Percentiles rank a stretch among this genome's conserved stretches.
Conservation (phyloP, 2,113 vertebrate genomes). For the Spizaetus ornatus region DNA sequence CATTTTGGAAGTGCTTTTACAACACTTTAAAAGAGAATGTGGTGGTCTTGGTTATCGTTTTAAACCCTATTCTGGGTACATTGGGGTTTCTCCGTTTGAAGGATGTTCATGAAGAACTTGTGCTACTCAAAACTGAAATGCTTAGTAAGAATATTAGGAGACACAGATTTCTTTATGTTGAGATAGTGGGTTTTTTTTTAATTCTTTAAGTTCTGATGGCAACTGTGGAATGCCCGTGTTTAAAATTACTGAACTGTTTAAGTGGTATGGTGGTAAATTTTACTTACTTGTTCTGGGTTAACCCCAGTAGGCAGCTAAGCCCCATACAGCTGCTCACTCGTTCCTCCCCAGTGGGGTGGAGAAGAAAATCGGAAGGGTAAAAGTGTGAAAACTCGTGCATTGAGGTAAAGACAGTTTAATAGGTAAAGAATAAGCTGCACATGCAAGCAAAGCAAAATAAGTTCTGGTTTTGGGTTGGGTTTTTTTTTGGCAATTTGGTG, state of each 20-base stretch:
- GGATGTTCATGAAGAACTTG: not conserved
- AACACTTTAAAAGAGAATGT: not conserved
- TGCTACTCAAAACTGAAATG: not conserved
- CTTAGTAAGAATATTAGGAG: not conserved
- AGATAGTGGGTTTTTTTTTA: not conserved
- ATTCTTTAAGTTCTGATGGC: not conserved
- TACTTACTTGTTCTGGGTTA: not conserved
- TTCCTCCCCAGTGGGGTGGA: not conserved
- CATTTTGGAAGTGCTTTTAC: not conserved
- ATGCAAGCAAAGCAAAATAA: not conserved
- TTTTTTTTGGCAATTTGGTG: not conserved
- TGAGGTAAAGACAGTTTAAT: not conserved
- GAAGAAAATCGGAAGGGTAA: not conserved
- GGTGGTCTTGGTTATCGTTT: not conserved
- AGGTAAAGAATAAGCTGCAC: not conserved
- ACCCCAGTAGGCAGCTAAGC: not conserved
- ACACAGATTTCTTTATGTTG: not conserved
- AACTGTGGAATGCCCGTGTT: not conserved
- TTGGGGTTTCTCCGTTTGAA: not conserved
- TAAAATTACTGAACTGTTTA: not conserved
- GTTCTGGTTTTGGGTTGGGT: not conserved
- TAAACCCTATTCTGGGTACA: not conserved
- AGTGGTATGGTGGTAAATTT: not conserved
- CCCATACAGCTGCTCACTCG: not conserved
- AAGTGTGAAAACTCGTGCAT: not conserved